These are phyloP conservation scores for Minunthozetes semirufus DNA, from an alignment of 2,888 invertebrate species.

Conservation along the genomic window DNA sequence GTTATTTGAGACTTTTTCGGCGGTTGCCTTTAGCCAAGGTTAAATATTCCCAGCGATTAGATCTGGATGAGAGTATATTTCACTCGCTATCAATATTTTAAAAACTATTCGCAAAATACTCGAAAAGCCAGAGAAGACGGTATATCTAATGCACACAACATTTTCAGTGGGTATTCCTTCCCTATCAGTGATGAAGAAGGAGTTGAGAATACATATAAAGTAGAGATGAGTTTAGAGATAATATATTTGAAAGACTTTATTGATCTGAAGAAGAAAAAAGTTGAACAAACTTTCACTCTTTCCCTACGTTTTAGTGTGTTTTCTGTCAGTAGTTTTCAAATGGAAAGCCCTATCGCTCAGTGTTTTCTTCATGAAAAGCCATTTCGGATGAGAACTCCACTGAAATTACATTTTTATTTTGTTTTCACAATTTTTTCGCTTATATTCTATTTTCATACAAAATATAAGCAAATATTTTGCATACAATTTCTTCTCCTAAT, in stretches of 20 bases:
- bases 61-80: too few relatives aligned
- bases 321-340: too few relatives aligned
- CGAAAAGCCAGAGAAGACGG: not conserved
- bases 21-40: too few relatives aligned
- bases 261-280: conserved; percentile 10
- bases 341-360: not conserved
- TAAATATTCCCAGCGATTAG: too few relatives aligned
- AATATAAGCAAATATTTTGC: conserved; percentile 7
- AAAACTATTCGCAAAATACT: too few relatives aligned
- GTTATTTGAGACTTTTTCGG: too few relatives aligned
- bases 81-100: too few relatives aligned
- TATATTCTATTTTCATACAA: not conserved
- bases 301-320: not conserved
- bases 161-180: conserved; percentile 9
- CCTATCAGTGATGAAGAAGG: not conserved
- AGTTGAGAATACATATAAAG: conserved; percentile 30
- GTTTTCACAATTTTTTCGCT: not conserved
- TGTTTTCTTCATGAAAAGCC: not conserved
- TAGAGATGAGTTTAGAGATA: conserved; percentile 23
- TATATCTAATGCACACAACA: not conserved
- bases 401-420: conserved; percentile 7
- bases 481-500: conserved; percentile 11
- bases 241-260: conserved; percentile 27
- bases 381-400: conserved; percentile 3
- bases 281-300: conserved; percentile 26